These are phyloP conservation scores for Agrochola macilenta DNA, from an alignment of 2,888 invertebrate species.

Conservation along the genomic window DNA sequence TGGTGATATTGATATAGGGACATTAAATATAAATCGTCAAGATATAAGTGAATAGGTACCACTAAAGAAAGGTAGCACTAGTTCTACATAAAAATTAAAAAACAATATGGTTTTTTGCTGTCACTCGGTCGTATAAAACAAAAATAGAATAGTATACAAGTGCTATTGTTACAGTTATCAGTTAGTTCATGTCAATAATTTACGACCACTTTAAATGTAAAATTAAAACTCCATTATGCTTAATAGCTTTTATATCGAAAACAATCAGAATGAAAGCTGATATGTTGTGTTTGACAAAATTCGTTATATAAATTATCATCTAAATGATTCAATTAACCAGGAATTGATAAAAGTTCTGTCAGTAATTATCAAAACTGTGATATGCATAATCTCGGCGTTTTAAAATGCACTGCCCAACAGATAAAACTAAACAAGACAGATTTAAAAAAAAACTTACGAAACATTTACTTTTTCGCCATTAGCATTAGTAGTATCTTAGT, in stretches of 20 bases:
- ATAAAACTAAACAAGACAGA: not conserved
- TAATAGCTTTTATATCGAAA: conserved; percentile 51
- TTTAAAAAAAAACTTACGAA: not conserved
- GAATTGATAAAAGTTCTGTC: not conserved
- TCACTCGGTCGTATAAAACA: not conserved
- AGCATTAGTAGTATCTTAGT: not conserved
- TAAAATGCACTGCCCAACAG: not conserved
- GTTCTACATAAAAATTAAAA: too few relatives aligned
- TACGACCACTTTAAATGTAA: conserved; percentile 41
- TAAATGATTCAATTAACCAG: not conserved
- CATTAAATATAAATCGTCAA: too few relatives aligned
- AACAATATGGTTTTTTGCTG: not conserved
- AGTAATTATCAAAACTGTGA: not conserved
- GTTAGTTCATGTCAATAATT: conserved; percentile 39
- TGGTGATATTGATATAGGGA: too few relatives aligned
- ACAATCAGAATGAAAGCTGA: conserved; percentile 34
- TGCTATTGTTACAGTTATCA: conserved; percentile 35
- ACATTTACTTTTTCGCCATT: not conserved
- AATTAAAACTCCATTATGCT: conserved; percentile 56
- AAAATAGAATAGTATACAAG: conserved; percentile 15
- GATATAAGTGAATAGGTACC: too few relatives aligned
- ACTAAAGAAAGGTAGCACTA: too few relatives aligned
- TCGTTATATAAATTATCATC: not conserved
- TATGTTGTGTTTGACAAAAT: not conserved
- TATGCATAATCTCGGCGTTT: not conserved